Base-by-base conservation (phyloP, 2,113 vertebrate genomes). In the Boulengeromyrus knoepffleri region DNA sequence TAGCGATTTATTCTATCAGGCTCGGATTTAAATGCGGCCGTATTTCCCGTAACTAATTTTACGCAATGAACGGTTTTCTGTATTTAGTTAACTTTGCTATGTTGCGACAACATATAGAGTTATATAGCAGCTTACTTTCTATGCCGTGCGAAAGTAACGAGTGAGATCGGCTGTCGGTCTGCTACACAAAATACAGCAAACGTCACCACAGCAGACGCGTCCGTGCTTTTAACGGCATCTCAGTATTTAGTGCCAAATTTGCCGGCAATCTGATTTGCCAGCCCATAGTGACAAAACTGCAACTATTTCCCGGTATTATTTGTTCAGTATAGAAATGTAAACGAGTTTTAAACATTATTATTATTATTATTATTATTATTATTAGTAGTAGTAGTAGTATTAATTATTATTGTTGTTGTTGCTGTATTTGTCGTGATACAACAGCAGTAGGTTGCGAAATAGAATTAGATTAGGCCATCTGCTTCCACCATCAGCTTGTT, bases 401-500 rank as follows among this genome's bases (percentile, higher is more conserved):
- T 8, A 7, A 7, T 12, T 50, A 3, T 9, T 50, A 3, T 49
- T 53, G 1, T 21, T 53, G 52, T 53, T 53, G 19, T 56, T 56
- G 19, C 24, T 56, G 53, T 56, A 56, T 56, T 56, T 56, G 24
- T 10, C 47, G 49, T 52, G 49, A 27, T 21, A 49, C n/a, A 49
- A 53, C 52, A 36, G 87, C 27, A 58, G 24, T 87, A 3, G 15
- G 74, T 15, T 17, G 74, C 74, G 36, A 42, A 80, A 31, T 27
- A 52, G 56, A 58, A 66, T 45, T 45, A 45, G 19, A 66, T 45
- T 45, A 45, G 36, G 12, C 87, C 87, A 66, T 88, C 87, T 88
- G 94, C 94, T 93, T 92, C 95, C 94, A 94, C 95, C 94, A 93
- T 92, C 93, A 90, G 91, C 91, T 91, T 92, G 36, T 92, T 91